Evolutionary conservation across 2,797 vertebrate species (phyloP).

Genomic region (Megalops cyprinoides): DNA sequence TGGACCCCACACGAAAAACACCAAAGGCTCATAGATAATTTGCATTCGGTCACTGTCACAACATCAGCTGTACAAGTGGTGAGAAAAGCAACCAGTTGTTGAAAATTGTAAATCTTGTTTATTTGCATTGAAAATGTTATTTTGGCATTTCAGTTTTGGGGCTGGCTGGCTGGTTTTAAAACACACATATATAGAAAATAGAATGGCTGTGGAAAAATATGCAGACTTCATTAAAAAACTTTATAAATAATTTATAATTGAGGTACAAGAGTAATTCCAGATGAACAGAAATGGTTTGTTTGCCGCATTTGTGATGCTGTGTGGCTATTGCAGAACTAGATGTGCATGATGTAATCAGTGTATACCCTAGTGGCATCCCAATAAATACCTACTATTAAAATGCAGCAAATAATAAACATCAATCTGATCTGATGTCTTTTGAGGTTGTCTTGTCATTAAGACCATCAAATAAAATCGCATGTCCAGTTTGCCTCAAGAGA

Average conservation of each 20-base stretch:
- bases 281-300: not conserved
- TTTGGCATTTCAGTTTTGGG: slow-evolving; percentile 46
- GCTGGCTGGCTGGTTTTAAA: slow-evolving; percentile 46
- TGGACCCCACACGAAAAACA: not conserved
- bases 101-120: not conserved
- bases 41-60: not conserved
- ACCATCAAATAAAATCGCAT: too few relatives aligned
- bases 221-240: slow-evolving; percentile 20
- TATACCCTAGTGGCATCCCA: not conserved
- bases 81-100: not conserved
- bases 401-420: not conserved
- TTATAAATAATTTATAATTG: not conserved
- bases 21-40: not conserved
- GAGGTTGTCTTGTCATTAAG: not conserved
- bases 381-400: not conserved
- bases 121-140: slow-evolving; percentile 29
- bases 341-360: slow-evolving; percentile 1
- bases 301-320: not conserved
- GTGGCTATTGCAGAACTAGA: not conserved
- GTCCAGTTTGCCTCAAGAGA: slow-evolving; percentile 31
- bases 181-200: slow-evolving; percentile 12
- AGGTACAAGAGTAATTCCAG: not conserved
- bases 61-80: not conserved
- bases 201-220: not conserved
- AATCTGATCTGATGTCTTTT: not conserved